Percentiles rank a stretch among this genome's conserved stretches.
Evolutionary conservation across 2,888 invertebrate genomes (phyloP).

Genomic region (Aspidapion aeneum): DNA sequence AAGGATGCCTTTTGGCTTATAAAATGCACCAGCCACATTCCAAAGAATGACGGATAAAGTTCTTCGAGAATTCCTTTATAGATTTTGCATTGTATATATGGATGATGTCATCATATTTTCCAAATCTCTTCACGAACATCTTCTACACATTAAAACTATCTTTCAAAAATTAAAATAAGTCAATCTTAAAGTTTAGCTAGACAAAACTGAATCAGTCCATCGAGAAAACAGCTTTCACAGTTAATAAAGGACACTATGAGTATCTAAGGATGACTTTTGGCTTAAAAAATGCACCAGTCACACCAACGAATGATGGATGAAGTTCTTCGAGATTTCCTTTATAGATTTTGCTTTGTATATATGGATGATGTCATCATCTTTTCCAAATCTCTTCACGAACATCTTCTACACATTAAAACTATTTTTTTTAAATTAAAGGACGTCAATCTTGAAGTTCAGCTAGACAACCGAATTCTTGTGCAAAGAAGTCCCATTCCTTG

Average conservation of each 20-base stretch:
- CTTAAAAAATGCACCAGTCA: background rate
- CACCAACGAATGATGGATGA: conserved; percentile 9
- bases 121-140: conserved; percentile 22
- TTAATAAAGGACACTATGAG: background rate
- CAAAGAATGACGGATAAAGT: conserved; percentile 28
- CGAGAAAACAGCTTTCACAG: background rate
- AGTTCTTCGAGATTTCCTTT: conserved; percentile 5
- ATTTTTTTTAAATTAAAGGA: conserved; percentile 12
- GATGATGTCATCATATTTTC: conserved; percentile 25
- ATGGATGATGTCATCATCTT: conserved; percentile 19
- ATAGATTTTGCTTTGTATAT: conserved; percentile 6
- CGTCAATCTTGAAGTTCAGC: conserved; percentile 14
- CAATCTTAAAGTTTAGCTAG: conserved; percentile 6
- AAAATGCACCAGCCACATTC: conserved; percentile 30
- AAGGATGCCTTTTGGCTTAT: conserved; percentile 30
- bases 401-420: conserved; percentile 7
- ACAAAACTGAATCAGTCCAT: background rate
- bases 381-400: conserved; percentile 16
- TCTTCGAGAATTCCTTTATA: conserved; percentile 21
- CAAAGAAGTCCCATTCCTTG: conserved; percentile 13
- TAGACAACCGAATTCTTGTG: conserved; percentile 12
- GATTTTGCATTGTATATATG: conserved; percentile 25
- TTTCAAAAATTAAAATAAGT: conserved; percentile 21
- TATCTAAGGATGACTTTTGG: background rate
- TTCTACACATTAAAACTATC: conserved; percentile 19